These are phyloP conservation scores for Holocentrus rufus DNA, from an alignment of 2,797 vertebrate genomes.

Conservation along the genomic window DNA sequence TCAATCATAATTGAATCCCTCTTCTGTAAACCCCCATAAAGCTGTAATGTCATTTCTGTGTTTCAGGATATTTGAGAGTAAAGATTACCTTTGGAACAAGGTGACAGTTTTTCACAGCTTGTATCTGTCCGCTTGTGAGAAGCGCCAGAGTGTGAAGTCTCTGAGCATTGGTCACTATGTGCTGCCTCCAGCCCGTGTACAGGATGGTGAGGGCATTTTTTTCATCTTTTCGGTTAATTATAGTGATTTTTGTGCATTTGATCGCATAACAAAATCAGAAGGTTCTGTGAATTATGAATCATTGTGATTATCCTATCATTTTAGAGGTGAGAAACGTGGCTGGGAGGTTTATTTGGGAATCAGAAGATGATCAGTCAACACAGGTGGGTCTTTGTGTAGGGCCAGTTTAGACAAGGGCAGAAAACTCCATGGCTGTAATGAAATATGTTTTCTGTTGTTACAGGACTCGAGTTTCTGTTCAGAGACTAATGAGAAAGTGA, in stretches of 20 bases:
- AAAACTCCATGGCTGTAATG: constrained; percentile 2
- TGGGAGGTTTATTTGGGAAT: constrained; percentile 92
- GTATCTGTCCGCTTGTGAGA: constrained; percentile 82
- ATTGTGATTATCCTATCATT: constrained; percentile 39
- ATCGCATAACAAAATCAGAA: not conserved
- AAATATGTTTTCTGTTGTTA: constrained; percentile 15
- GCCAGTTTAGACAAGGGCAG: not conserved
- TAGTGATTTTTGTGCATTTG: fast-evolving
- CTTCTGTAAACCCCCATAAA: not conserved
- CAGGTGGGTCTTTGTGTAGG: constrained; percentile 65
- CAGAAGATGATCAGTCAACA: constrained; percentile 58
- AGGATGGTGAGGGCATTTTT: constrained; percentile 83
- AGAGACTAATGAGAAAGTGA: constrained; percentile 32
- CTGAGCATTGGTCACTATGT: constrained; percentile 89
- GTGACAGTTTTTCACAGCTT: constrained; percentile 90
- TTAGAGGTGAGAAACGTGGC: constrained; percentile 87
- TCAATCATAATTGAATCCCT: not conserved
- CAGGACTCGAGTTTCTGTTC: constrained; percentile 29
- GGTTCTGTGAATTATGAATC: not conserved
- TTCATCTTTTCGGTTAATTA: not conserved
- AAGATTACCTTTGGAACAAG: constrained; percentile 85
- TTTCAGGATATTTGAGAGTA: constrained; percentile 87
- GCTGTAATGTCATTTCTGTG: not conserved
- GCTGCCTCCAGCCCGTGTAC: constrained; percentile 89
- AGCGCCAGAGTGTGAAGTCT: constrained; percentile 69